Evolutionary conservation across 1,140 invertebrate species (phyloP).

Genomic region (Drosophila cardini): DNA sequence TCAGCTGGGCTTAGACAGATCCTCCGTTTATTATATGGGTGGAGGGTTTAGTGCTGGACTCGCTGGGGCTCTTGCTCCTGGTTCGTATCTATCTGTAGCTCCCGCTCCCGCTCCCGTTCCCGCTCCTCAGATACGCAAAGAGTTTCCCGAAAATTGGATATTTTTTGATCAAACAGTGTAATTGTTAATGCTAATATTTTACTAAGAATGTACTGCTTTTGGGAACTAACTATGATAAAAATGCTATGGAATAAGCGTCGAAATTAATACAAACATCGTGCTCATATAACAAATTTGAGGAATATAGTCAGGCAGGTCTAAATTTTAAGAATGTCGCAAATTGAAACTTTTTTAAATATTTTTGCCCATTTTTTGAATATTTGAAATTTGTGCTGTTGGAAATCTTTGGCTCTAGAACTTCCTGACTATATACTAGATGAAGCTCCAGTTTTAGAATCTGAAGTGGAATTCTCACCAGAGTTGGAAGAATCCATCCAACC

Average conservation of each 20-base stretch:
- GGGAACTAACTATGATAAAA: slow-evolving; percentile 16
- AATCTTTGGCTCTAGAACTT: too few species aligned
- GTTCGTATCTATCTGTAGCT: background rate
- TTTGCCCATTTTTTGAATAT: background rate
- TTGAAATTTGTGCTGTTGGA: background rate
- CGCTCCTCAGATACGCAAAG: slow-evolving; percentile 2
- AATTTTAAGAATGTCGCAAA: too few species aligned
- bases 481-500: too few species aligned
- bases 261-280: background rate
- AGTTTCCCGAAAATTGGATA: slow-evolving; percentile 9
- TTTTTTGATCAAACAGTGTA: slow-evolving; percentile 4
- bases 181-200: background rate
- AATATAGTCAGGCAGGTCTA: background rate
- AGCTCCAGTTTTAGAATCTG: too few species aligned
- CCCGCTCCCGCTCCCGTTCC: background rate
- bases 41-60: background rate
- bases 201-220: background rate
- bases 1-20: too few species aligned
- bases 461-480: too few species aligned
- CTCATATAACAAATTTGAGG: background rate
- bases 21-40: too few species aligned
- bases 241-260: slow-evolving; percentile 25
- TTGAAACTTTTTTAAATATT: too few species aligned
- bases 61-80: background rate
- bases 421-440: too few species aligned